Conservation (phyloP, 2,888 invertebrate species). For the Zelleria hepariella region DNA sequence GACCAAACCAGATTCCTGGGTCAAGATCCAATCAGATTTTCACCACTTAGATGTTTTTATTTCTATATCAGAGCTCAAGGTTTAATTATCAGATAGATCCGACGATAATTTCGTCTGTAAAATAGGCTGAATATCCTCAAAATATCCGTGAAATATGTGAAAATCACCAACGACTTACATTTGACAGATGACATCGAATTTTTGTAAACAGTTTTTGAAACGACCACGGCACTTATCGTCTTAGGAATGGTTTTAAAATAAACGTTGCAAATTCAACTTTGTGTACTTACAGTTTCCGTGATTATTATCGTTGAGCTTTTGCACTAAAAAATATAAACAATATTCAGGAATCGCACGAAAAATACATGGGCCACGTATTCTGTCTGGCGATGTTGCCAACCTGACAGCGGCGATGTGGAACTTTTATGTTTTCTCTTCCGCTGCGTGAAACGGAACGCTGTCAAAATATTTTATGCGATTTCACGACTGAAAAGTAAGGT, state of each 20-base stretch:
- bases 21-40: not conserved
- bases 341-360: conserved; percentile 45
- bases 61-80: not conserved
- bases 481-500: too few relatives aligned
- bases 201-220: conserved; percentile 25
- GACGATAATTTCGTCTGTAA: not conserved
- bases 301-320: conserved; percentile 39
- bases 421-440: conserved; percentile 42
- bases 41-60: not conserved
- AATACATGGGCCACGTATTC: conserved; percentile 65
- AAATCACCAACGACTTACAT: conserved; percentile 21
- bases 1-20: not conserved
- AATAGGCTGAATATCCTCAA: conserved; percentile 6
- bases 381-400: conserved; percentile 58
- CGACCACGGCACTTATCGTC: conserved; percentile 14
- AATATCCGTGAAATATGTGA: conserved; percentile 14
- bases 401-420: conserved; percentile 63
- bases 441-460: conserved; percentile 32
- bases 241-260: conserved; percentile 14
- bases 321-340: conserved; percentile 66
- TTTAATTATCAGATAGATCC: not conserved
- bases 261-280: conserved; percentile 15
- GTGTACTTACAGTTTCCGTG: conserved; percentile 50
- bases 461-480: too few relatives aligned
- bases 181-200: conserved; percentile 48